Percentiles rank a stretch among this genome's conserved stretches.
These are phyloP conservation scores for Drosophila kurseongensis DNA, from an alignment of 1,140 invertebrate species.

Conservation along the genomic window DNA sequence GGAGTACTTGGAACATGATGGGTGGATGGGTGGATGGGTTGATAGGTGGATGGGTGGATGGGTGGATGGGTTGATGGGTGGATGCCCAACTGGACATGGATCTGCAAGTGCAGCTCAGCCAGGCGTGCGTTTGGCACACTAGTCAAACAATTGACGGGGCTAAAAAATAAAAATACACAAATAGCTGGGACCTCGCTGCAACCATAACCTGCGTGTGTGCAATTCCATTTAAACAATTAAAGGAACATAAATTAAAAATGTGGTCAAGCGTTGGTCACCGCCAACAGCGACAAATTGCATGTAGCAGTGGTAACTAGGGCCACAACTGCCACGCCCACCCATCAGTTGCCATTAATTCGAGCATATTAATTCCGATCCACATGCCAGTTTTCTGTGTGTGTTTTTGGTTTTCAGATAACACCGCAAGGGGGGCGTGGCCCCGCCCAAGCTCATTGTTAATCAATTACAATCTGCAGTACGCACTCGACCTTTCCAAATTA, in stretches of 20 bases:
- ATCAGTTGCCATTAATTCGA: constrained; percentile 75
- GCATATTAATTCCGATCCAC: constrained; percentile 76
- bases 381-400: constrained; percentile 48
- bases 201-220: constrained; percentile 46
- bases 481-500: constrained; percentile 24
- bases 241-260: constrained; percentile 80
- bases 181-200: constrained; percentile 7
- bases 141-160: constrained; percentile 33
- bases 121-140: constrained; percentile 40
- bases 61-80: constrained; percentile 3
- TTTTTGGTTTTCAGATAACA: constrained; percentile 62
- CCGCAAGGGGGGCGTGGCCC: constrained; percentile 20
- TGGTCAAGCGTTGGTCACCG: constrained; percentile 43
- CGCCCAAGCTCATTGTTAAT: constrained; percentile 56
- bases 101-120: constrained; percentile 14
- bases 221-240: constrained; percentile 79
- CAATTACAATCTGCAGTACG: constrained; percentile 42
- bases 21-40: background rate
- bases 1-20: background rate
- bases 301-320: constrained; percentile 50
- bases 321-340: constrained; percentile 30
- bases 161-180: constrained; percentile 32
- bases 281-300: constrained; percentile 67
- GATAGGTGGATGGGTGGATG: background rate
- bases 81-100: constrained; percentile 37